Base-by-base conservation (phyloP, 2,888 invertebrate genomes). In the Clostera curtula region DNA sequence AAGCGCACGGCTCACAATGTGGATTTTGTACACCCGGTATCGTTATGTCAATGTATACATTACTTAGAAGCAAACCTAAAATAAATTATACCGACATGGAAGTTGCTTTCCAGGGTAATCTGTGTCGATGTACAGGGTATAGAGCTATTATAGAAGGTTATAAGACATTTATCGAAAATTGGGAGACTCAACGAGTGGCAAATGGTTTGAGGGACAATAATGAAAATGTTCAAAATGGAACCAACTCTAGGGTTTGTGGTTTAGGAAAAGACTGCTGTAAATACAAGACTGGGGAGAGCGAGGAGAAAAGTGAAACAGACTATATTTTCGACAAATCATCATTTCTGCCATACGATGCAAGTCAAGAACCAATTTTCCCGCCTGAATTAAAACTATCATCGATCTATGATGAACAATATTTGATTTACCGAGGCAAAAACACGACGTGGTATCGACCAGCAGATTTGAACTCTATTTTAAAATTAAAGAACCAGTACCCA, bases 1-100 rank as follows among this genome's bases (percentile, higher is more conserved):
- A 91, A 74, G 87, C 92, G 1, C 93, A 95, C 50, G 95, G 95
- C 0, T 92, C 94, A 0, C 95, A 95, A 69, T 95, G 95, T 59
- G 95, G 95, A 2, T 94, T 93, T 64, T 95, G 94, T 49, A 94
- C 95, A 0, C 94, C 95, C 2, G 95, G 95, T 7, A 93, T 96
- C 40, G 93, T 95, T 0, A 96, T 96, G 95, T 94, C 95, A 1
- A 93, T 95, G 93, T 95, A 95, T 56, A 85, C 92, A 0, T 75
- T 95, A 19, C 74, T 95, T 1, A 75, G 95, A 52, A 88, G 85
- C 37, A 58, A 56, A 29, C 59, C 49, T 27, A 61, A 61, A 34
- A 70, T 83, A 13, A 72, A 60, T 43, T 83, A 69, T 35, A 88
- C 87, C 31, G 89, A 93, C 40, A 71, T 94, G 54, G 92, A 93